These are phyloP conservation scores for Trichopoda pennipes DNA, from an alignment of 2,888 invertebrate genomes.

Conservation along the genomic window DNA sequence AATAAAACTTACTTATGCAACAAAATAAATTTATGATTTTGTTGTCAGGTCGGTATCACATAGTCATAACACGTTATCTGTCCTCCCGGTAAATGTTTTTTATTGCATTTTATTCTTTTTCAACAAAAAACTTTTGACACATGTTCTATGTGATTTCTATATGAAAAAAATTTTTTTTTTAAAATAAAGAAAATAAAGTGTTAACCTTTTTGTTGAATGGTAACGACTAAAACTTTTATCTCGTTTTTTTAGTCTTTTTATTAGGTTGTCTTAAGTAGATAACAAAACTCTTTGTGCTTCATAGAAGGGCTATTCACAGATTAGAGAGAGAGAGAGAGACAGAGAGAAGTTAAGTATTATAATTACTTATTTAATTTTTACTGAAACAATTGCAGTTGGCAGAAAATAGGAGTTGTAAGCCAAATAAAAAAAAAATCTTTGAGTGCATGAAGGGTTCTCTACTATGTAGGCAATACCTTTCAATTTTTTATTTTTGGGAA, in stretches of 20 bases:
- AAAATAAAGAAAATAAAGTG: slow-evolving; percentile 39
- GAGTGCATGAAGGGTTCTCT: too few species aligned
- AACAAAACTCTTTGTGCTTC: neutral
- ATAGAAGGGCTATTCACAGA: neutral
- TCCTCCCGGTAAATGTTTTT: slow-evolving; percentile 7
- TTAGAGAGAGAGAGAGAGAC: neutral
- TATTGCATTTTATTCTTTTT: neutral
- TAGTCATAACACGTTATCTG: neutral
- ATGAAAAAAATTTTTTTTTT: neutral
- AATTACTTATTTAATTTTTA: too few species aligned
- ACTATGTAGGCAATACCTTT: too few species aligned
- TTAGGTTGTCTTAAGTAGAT: slow-evolving; percentile 33
- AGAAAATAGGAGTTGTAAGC: too few species aligned
- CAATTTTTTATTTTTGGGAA: too few species aligned
- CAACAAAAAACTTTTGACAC: neutral
- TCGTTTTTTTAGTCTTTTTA: neutral
- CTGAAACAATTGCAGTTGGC: neutral
- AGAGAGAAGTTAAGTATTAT: too few species aligned
- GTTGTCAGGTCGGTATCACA: slow-evolving; percentile 15
- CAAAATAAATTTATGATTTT: slow-evolving; percentile 44
- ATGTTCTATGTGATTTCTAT: slow-evolving; percentile 20
- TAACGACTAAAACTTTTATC: slow-evolving; percentile 39
- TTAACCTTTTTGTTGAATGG: slow-evolving; percentile 18
- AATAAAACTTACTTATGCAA: slow-evolving; percentile 1
- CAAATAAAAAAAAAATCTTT: too few species aligned